phyloP scores from a whole-genome alignment of 2,797 vertebrate genomes.

The Rhinella marina region DNA sequence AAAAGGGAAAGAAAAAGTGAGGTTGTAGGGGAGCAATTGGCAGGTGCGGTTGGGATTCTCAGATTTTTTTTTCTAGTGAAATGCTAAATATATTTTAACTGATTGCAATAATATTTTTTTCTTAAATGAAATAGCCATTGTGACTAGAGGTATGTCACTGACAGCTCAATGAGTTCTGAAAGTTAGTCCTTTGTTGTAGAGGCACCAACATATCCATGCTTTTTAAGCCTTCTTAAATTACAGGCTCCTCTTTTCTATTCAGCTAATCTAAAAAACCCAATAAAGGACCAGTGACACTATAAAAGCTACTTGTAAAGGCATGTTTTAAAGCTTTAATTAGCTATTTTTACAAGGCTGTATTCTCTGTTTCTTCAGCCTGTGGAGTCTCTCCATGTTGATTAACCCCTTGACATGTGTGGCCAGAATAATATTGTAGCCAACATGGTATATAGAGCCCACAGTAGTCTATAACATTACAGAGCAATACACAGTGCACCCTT shows the following conservation, averaged over 20 bases:
- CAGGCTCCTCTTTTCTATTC: slow-evolving; percentile 73
- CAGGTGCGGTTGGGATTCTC: neutral
- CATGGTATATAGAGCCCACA: neutral
- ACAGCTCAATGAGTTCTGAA: neutral
- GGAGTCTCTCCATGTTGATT: slow-evolving; percentile 66
- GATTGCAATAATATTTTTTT: slow-evolving; percentile 11
- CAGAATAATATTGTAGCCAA: slow-evolving; percentile 27
- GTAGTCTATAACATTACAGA: neutral
- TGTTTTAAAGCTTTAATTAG: slow-evolving; percentile 83
- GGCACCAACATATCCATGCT: slow-evolving; percentile 41
- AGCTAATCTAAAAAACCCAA: slow-evolving; percentile 81
- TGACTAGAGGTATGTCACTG: neutral
- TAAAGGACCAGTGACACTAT: slow-evolving; percentile 81
- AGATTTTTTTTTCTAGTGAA: neutral
- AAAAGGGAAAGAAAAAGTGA: too few relatives aligned
- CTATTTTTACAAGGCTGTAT: slow-evolving; percentile 75
- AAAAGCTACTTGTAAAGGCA: slow-evolving; percentile 80
- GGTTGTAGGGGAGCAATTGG: too few relatives aligned
- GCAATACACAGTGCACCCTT: neutral
- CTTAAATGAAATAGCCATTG: neutral
- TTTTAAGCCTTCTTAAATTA: slow-evolving; percentile 80
- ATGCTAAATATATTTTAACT: neutral
- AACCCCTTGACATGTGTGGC: slow-evolving; percentile 59
- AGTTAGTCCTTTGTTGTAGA: slow-evolving; percentile 20
- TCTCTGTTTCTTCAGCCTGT: slow-evolving; percentile 77